A percentile compares a stretch with the other conserved stretches of the same genome.
phyloP scores from a whole-genome alignment of 1,140 invertebrate species.

The Zeugodacus cucurbitae region DNA sequence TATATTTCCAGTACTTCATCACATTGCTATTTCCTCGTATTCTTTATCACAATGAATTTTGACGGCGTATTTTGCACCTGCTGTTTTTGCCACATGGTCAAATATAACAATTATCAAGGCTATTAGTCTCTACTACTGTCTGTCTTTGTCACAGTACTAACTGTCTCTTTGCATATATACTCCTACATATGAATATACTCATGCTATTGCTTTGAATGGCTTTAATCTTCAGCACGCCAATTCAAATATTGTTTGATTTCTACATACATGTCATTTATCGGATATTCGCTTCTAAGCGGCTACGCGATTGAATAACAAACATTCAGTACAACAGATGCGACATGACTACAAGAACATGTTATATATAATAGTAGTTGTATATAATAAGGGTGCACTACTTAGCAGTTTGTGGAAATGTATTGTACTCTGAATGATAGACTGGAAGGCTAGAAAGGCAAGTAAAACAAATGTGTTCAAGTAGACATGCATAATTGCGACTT shows the following conservation, averaged over 20 bases:
- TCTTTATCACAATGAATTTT: background rate
- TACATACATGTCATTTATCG: conserved; percentile 13
- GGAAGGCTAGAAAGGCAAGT: too few relatives aligned
- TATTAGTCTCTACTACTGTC: background rate
- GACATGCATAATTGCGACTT: too few relatives aligned
- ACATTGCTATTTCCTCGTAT: background rate
- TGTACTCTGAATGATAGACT: too few relatives aligned
- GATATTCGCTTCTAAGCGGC: background rate
- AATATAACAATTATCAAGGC: background rate
- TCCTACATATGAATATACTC: background rate
- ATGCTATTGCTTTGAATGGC: background rate
- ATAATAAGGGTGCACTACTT: background rate
- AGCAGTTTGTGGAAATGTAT: background rate
- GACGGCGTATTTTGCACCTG: background rate
- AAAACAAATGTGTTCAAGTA: too few relatives aligned
- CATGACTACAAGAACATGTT: background rate
- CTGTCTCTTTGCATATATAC: background rate
- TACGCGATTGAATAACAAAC: background rate
- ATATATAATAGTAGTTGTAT: background rate
- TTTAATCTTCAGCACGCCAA: background rate
- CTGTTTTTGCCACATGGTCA: background rate
- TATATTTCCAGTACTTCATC: too few relatives aligned
- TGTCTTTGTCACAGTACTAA: background rate
- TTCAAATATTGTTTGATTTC: conserved; percentile 28
- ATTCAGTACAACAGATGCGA: background rate